A percentile compares a stretch with the other conserved stretches of the same genome.
These are phyloP conservation scores for Agapornis canus DNA, from an alignment of 2,797 vertebrate species.

Conservation along the genomic window DNA sequence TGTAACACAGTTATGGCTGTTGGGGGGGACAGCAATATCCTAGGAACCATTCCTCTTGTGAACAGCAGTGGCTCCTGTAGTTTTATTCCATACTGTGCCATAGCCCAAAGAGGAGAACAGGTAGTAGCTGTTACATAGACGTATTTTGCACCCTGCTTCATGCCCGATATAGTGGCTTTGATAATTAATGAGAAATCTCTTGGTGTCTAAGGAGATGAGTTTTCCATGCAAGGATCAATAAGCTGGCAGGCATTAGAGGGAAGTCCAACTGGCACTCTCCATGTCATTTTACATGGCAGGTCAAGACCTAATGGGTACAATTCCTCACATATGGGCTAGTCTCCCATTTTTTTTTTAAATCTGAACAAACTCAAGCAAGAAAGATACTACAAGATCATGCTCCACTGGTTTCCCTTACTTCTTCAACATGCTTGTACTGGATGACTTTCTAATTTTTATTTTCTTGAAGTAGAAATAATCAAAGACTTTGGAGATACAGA, in stretches of 20 bases:
- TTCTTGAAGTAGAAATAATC: not conserved
- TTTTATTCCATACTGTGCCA: not conserved
- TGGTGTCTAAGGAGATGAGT: not conserved
- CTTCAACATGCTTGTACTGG: not conserved
- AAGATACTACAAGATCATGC: accelerated
- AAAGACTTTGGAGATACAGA: not conserved
- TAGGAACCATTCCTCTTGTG: not conserved
- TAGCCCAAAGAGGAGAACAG: not conserved
- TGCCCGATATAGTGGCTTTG: not conserved
- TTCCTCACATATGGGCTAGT: not conserved
- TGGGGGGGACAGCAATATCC: accelerated
- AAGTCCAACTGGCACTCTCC: not conserved
- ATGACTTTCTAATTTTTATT: not conserved
- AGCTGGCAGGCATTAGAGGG: not conserved
- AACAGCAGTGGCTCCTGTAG: not conserved
- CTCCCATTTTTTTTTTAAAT: not conserved
- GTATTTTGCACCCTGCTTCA: not conserved
- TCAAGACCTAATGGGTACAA: not conserved
- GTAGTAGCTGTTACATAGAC: not conserved
- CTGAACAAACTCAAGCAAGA: not conserved
- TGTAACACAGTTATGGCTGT: not conserved
- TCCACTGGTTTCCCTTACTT: not conserved
- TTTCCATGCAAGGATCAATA: not conserved
- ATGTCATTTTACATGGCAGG: not conserved
- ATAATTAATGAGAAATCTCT: not conserved